Percentiles rank a stretch among this genome's conserved stretches.
phyloP scores from a whole-genome alignment of 2,888 invertebrate genomes.

The Anodontia alba region DNA sequence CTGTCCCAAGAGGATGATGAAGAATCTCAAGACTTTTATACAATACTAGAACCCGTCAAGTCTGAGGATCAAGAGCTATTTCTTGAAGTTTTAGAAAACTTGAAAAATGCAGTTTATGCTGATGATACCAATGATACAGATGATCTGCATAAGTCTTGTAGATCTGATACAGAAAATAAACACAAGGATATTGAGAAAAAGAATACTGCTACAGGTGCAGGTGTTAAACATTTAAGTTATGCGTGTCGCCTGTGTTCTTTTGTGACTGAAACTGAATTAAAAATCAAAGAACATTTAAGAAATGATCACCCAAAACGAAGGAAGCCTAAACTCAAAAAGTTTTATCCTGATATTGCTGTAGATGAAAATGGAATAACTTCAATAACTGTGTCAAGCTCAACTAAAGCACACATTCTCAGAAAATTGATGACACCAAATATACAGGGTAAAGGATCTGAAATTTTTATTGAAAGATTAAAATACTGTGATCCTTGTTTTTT shows the following conservation, averaged over 20 bases:
- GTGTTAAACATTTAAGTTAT: background rate
- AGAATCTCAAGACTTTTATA: slow-evolving; percentile 22
- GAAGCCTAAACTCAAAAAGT: background rate
- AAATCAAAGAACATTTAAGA: slow-evolving; percentile 12
- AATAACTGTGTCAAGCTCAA: background rate
- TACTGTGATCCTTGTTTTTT: background rate
- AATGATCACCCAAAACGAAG: background rate
- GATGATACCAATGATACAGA: background rate
- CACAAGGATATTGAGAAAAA: background rate
- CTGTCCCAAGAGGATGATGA: background rate
- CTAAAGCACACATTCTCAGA: background rate
- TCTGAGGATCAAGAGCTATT: slow-evolving; percentile 57
- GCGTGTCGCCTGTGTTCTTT: background rate
- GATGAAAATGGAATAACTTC: background rate
- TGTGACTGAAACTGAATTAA: background rate
- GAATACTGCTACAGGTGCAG: background rate
- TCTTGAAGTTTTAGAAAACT: slow-evolving; percentile 58
- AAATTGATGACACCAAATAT: slow-evolving; percentile 1
- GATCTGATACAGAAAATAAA: background rate
- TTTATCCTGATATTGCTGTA: background rate
- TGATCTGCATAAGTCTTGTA: background rate
- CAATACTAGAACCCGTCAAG: slow-evolving; percentile 4
- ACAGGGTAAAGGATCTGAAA: background rate
- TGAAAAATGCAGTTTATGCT: slow-evolving; percentile 52
- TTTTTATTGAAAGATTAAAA: background rate